Evolutionary conservation across 2,888 invertebrate genomes (phyloP).

Genomic region (Calameuta idolon): DNA sequence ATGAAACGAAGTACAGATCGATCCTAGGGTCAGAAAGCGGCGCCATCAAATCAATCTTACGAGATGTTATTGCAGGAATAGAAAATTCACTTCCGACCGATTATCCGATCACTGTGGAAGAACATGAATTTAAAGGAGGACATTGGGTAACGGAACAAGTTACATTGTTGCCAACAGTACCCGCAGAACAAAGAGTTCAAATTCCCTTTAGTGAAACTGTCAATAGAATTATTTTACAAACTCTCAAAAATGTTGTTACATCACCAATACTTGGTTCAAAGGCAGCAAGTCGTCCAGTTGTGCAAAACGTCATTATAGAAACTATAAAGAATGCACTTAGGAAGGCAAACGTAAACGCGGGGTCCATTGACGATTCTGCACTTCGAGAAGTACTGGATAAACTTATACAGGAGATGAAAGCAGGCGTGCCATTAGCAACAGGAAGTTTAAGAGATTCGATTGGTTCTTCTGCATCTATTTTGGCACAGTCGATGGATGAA

Average conservation of each 20-base stretch:
- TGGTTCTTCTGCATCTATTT: neutral
- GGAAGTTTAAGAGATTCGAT: neutral
- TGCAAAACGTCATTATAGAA: slow-evolving; percentile 48
- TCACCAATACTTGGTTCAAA: slow-evolving; percentile 36
- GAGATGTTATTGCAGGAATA: slow-evolving; percentile 27
- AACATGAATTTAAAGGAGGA: slow-evolving; percentile 35
- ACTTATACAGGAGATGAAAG: slow-evolving; percentile 8
- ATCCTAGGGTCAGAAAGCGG: slow-evolving; percentile 22
- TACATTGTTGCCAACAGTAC: slow-evolving; percentile 5
- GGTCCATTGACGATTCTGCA: slow-evolving; percentile 27
- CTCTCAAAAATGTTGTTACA: slow-evolving; percentile 28
- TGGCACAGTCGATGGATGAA: neutral
- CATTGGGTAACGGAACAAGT: slow-evolving; percentile 28
- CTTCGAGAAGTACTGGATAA: slow-evolving; percentile 35
- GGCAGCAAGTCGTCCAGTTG: slow-evolving; percentile 29
- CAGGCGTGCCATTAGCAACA: neutral
- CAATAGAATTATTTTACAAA: neutral
- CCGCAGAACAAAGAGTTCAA: neutral
- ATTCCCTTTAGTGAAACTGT: slow-evolving; percentile 1
- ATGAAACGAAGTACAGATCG: slow-evolving; percentile 14
- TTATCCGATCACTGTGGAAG: slow-evolving; percentile 25
- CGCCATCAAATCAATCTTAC: slow-evolving; percentile 26
- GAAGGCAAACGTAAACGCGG: neutral
- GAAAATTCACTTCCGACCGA: slow-evolving; percentile 27
- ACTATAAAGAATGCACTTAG: slow-evolving; percentile 40